phyloP scores from a whole-genome alignment of 2,797 vertebrate species.

The Tokudaia muenninki region DNA sequence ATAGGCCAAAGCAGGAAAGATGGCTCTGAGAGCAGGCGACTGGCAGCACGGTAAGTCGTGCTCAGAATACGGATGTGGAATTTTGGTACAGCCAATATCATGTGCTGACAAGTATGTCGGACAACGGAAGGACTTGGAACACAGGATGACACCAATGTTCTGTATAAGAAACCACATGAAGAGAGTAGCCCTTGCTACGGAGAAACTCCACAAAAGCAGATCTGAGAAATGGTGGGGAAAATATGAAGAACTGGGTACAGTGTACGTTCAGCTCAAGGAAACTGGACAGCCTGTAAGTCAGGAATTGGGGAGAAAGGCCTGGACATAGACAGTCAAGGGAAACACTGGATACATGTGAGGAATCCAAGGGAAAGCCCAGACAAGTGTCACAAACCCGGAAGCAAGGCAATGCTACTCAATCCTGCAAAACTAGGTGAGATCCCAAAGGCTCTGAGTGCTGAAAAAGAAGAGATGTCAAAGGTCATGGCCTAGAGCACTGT shows the following conservation, averaged over 20 bases:
- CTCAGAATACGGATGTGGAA: not conserved
- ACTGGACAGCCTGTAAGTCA: not conserved
- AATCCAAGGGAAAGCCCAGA: not conserved
- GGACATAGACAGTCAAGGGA: not conserved
- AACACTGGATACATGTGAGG: not conserved
- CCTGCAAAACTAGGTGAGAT: not conserved
- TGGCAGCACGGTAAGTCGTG: not conserved
- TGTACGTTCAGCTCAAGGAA: not conserved
- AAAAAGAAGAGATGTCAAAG: not conserved
- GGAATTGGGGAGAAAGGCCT: not conserved
- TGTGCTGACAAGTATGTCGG: not conserved
- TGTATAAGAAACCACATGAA: not conserved
- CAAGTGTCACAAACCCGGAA: not conserved
- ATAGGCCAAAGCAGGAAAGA: not conserved
- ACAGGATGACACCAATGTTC: not conserved
- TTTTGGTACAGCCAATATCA: not conserved
- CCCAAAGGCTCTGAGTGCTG: not conserved
- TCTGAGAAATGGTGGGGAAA: not conserved
- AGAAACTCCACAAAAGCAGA: not conserved
- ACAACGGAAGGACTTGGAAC: not conserved
- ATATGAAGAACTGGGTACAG: not conserved
- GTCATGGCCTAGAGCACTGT: not conserved
- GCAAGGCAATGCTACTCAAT: not conserved
- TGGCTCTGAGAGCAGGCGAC: not conserved
- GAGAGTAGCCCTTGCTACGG: not conserved